These are phyloP conservation scores for Drosophila lacteicornis DNA, from an alignment of 1,140 invertebrate genomes.

Conservation along the genomic window DNA sequence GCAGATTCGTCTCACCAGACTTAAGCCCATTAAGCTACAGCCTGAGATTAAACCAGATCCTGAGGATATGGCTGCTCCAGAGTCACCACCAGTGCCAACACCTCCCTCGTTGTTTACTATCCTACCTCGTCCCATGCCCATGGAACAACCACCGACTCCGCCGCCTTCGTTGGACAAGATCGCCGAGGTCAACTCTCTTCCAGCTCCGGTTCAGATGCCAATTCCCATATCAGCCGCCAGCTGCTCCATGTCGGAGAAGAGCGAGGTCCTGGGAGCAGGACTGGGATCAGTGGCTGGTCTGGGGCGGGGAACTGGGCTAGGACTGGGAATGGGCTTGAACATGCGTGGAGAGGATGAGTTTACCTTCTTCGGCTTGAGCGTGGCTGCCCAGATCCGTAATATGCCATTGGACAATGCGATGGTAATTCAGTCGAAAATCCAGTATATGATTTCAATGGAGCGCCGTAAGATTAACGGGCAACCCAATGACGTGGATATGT, in stretches of 20 bases:
- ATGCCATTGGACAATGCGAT: slow-evolving; percentile 66
- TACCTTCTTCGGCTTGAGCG: slow-evolving; percentile 65
- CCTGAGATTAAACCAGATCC: slow-evolving; percentile 53
- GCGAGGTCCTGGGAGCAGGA: background rate
- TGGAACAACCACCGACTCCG: slow-evolving; percentile 25
- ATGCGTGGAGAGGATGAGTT: slow-evolving; percentile 61
- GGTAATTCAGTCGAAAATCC: slow-evolving; percentile 70
- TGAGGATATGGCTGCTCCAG: slow-evolving; percentile 25
- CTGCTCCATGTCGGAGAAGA: slow-evolving; percentile 14
- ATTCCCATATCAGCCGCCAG: slow-evolving; percentile 1
- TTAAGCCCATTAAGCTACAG: slow-evolving; percentile 41
- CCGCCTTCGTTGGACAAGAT: slow-evolving; percentile 15
- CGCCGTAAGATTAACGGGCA: slow-evolving; percentile 58
- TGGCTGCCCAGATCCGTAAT: slow-evolving; percentile 62
- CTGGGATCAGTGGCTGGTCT: slow-evolving; percentile 6
- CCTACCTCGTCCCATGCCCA: slow-evolving; percentile 17
- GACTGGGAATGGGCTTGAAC: slow-evolving; percentile 8
- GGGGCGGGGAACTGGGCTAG: background rate
- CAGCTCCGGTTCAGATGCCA: slow-evolving; percentile 6
- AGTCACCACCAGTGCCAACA: slow-evolving; percentile 1
- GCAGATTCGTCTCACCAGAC: slow-evolving; percentile 54
- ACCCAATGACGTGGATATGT: slow-evolving; percentile 32
- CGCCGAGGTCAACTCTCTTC: background rate
- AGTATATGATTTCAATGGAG: slow-evolving; percentile 61
- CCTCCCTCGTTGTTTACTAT: slow-evolving; percentile 18